Percentiles rank a stretch among this genome's conserved stretches.
These are phyloP conservation scores for Paramormyrops hopkinsi DNA, from an alignment of 2,797 vertebrate genomes.

Conservation along the genomic window DNA sequence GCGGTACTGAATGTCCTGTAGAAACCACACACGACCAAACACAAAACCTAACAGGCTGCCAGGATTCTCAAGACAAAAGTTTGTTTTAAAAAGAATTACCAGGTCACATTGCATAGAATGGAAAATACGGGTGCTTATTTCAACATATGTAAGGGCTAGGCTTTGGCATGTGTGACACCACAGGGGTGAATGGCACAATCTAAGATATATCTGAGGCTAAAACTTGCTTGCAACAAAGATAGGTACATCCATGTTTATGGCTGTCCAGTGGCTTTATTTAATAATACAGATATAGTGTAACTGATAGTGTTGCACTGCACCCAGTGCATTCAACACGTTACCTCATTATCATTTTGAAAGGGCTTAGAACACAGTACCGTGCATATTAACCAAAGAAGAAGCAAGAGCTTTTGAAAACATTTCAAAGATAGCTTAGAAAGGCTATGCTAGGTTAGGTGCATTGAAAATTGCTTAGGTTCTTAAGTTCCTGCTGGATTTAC, in stretches of 20 bases:
- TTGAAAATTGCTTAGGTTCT: neutral
- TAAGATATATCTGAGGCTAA: neutral
- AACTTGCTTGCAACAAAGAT: neutral
- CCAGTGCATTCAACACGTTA: neutral
- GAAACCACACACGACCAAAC: neutral
- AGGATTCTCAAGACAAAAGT: neutral
- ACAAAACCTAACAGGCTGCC: neutral
- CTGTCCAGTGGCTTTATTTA: neutral
- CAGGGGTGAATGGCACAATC: neutral
- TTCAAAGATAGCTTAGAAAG: neutral
- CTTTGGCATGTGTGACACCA: neutral
- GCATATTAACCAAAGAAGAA: neutral
- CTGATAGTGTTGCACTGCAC: neutral
- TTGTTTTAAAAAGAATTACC: neutral
- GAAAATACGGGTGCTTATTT: neutral
- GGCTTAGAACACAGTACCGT: neutral
- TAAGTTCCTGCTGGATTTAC: neutral
- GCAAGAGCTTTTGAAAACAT: neutral
- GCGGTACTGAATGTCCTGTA: neutral
- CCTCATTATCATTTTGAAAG: neutral
- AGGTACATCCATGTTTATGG: neutral
- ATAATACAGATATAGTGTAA: neutral
- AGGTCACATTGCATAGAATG: neutral
- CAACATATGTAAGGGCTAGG: neutral
- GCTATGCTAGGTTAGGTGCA: neutral